These are phyloP conservation scores for Periophthalmus modestus DNA, from an alignment of 2,113 vertebrate species.

Conservation along the genomic window DNA sequence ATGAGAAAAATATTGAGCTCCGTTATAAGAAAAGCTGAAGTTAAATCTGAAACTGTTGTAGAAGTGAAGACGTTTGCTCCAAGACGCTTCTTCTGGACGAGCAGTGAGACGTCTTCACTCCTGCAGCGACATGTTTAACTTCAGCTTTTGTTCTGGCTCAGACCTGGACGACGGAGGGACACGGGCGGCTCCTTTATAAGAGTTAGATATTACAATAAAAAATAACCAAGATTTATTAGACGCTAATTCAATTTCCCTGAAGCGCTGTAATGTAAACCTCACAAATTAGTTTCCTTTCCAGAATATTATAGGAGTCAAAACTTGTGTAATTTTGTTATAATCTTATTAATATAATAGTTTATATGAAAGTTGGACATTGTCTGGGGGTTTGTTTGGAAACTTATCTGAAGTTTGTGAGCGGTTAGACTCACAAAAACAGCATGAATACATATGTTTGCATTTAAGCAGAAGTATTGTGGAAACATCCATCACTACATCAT, in stretches of 20 bases:
- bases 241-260: neutral
- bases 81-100: too few species aligned
- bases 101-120: too few species aligned
- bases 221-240: neutral
- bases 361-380: too few species aligned
- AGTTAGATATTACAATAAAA: neutral
- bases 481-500: neutral
- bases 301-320: neutral
- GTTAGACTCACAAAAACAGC: neutral
- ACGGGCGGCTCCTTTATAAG: too few species aligned
- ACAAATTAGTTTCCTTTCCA: neutral
- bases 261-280: neutral
- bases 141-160: too few species aligned
- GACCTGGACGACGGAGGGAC: too few species aligned
- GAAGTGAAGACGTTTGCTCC: too few species aligned
- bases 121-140: too few species aligned
- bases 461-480: neutral
- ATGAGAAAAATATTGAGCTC: too few species aligned
- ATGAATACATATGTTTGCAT: slow-evolving; percentile 1
- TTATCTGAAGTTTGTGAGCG: neutral
- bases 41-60: too few species aligned
- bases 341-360: neutral
- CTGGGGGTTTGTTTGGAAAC: neutral
- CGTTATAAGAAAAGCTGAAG: too few species aligned
- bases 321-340: neutral